Evolutionary conservation across 2,113 vertebrate species (phyloP).

Genomic region (Mola mola): DNA sequence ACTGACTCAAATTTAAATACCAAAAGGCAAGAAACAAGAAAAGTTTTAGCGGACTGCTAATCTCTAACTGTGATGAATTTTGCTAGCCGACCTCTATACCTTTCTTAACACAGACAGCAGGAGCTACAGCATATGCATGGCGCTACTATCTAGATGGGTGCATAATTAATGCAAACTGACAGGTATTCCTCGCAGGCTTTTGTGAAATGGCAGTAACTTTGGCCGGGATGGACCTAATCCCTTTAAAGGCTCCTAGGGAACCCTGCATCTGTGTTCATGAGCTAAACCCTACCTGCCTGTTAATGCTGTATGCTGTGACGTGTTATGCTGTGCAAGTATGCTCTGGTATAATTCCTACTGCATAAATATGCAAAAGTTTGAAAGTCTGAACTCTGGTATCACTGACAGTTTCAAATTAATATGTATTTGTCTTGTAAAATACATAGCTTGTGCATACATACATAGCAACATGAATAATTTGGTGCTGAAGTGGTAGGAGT

Average conservation of each 20-base stretch:
- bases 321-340: background rate
- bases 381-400: slow-evolving; percentile 16
- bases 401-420: slow-evolving; percentile 46
- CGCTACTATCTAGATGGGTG: slow-evolving; percentile 33
- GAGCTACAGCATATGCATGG: slow-evolving; percentile 29
- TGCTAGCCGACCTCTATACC: slow-evolving; percentile 34
- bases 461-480: slow-evolving; percentile 63
- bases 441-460: slow-evolving; percentile 49
- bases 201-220: slow-evolving; percentile 46
- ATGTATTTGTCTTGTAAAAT: slow-evolving; percentile 52
- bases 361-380: slow-evolving; percentile 32
- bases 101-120: slow-evolving; percentile 63
- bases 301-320: background rate
- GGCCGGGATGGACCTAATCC: slow-evolving; percentile 33
- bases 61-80: slow-evolving; percentile 60
- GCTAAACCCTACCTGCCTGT: slow-evolving; percentile 13
- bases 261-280: slow-evolving; percentile 60
- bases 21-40: slow-evolving; percentile 29
- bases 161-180: slow-evolving; percentile 68
- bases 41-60: slow-evolving; percentile 48
- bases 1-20: slow-evolving; percentile 54
- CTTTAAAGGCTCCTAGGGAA: slow-evolving; percentile 45
- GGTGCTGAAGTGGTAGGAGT: slow-evolving; percentile 16
- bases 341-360: slow-evolving; percentile 4
- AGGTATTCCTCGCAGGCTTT: slow-evolving; percentile 46